These are phyloP conservation scores for Miichthys miiuy DNA, from an alignment of 2,797 vertebrate species.

Conservation along the genomic window DNA sequence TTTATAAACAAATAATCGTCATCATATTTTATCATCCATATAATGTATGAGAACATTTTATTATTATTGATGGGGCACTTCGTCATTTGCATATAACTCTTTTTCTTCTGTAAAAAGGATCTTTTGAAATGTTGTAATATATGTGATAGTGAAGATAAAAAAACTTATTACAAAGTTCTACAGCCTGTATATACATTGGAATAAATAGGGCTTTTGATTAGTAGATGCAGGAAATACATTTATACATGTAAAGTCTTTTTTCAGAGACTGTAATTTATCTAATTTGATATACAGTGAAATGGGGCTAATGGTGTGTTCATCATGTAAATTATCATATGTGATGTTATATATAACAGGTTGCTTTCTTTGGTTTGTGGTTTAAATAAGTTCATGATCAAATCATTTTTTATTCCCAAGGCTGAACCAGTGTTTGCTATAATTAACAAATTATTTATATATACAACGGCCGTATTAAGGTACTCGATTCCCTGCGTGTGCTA, in stretches of 20 bases:
- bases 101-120: conserved; percentile 92
- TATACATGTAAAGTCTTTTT: conserved; percentile 86
- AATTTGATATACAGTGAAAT: conserved; percentile 83
- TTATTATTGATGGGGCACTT: conserved; percentile 88
- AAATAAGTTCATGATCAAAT: conserved; percentile 66
- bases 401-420: conserved; percentile 72
- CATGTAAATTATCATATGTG: conserved; percentile 77
- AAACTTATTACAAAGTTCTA: conserved; percentile 92
- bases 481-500: conserved; percentile 67
- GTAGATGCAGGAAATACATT: conserved; percentile 87
- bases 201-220: conserved; percentile 89
- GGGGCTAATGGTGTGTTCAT: conserved; percentile 81
- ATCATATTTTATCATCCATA: conserved; percentile 84
- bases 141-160: conserved; percentile 89
- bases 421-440: conserved; percentile 78
- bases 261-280: conserved; percentile 90
- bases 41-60: conserved; percentile 83
- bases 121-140: conserved; percentile 92
- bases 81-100: conserved; percentile 90
- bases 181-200: conserved; percentile 92
- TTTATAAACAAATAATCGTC: conserved; percentile 84
- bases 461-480: conserved; percentile 70
- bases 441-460: conserved; percentile 72
- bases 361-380: conserved; percentile 66
- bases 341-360: conserved; percentile 68